Base-by-base conservation (phyloP, 2,113 vertebrate species). In the Oxygymnocypris stewartii region DNA sequence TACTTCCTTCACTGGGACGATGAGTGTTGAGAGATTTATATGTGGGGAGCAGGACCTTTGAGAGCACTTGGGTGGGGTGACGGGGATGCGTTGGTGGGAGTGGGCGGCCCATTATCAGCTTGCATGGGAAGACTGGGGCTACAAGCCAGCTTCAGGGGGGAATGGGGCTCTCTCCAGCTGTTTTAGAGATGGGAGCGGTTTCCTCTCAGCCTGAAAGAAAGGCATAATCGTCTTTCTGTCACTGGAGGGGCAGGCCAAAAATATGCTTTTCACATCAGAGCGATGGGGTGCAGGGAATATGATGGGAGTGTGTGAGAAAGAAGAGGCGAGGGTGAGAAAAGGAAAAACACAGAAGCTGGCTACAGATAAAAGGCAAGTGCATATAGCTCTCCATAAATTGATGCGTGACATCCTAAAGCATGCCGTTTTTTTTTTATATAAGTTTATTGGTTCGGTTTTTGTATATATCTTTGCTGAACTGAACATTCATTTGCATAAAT, bases 221-320 rank as follows among this genome's bases (percentile, higher is more conserved):
- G 81, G 84, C 67, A 75, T 87, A 88, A 78, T 84, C 47, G 47
- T 87, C 84, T 77, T 81, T 76, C 85, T 84, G 88, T 80, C 65
- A 79, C 42, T 71, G 75, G n/a, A 75, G 89, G 92, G 59, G 75
- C 47, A 47, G 73, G 79, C 67, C 89, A 63, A 61, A 81, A 87
- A 88, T 78, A 87, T 90, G 87, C 84, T 86, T 89, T 89, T 87
- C 85, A 89, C 84, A 89, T 91, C 65, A 90, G 85, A 75, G 31
- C 31, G 31, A 65, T 47, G 42, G 84, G 31, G 74, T 71, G 84
- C 71, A 37, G 31, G 13, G 80, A 65, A 31, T 69, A 76, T 54
- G 4, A 82, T 61, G 80, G 77, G 80, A 84, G 71, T 51, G 88
- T 28, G 40, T 20, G 86, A 79, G 75, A 67, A 73, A 78, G 35